A percentile compares a stretch with the other conserved stretches of the same genome.
Evolutionary conservation across 1,140 invertebrate species (phyloP).

Genomic region (Lutraria rhynchaena): DNA sequence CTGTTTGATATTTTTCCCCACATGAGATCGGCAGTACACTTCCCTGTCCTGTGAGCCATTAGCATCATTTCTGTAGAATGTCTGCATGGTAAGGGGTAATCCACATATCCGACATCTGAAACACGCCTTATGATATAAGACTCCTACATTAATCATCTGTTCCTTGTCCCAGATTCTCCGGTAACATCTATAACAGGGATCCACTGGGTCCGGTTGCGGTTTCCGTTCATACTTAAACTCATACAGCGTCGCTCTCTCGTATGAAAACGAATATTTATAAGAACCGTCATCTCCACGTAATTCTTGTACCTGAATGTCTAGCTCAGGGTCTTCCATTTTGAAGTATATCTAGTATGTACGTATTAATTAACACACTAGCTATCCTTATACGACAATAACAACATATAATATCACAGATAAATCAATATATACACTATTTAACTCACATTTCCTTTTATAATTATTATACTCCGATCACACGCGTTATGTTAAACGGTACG

Average conservation of each 20-base stretch:
- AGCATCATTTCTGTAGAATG: conserved; percentile 75
- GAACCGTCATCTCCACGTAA: conserved; percentile 67
- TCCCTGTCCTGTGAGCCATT: conserved; percentile 72
- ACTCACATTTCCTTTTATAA: too few relatives aligned
- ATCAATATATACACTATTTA: too few relatives aligned
- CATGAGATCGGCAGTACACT: conserved; percentile 76
- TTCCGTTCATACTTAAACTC: conserved; percentile 77
- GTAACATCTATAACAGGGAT: conserved; percentile 79
- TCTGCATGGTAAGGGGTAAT: conserved; percentile 78
- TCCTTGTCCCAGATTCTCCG: conserved; percentile 74
- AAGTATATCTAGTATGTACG: too few relatives aligned
- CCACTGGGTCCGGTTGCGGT: conserved; percentile 69
- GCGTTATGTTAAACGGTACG: too few relatives aligned
- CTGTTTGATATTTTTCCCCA: conserved; percentile 77
- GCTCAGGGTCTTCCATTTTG: conserved; percentile 54
- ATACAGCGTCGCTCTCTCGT: conserved; percentile 77
- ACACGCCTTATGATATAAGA: conserved; percentile 76
- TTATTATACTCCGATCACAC: too few relatives aligned
- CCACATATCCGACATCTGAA: conserved; percentile 78
- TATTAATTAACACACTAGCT: too few relatives aligned
- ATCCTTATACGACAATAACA: too few relatives aligned
- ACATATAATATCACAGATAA: too few relatives aligned
- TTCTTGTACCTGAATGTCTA: conserved; percentile 66
- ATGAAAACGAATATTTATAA: conserved; percentile 77
- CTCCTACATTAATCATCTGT: conserved; percentile 74